These are phyloP conservation scores for Zenarchopterus dispar DNA, from an alignment of 2,797 vertebrate genomes.

Conservation along the genomic window DNA sequence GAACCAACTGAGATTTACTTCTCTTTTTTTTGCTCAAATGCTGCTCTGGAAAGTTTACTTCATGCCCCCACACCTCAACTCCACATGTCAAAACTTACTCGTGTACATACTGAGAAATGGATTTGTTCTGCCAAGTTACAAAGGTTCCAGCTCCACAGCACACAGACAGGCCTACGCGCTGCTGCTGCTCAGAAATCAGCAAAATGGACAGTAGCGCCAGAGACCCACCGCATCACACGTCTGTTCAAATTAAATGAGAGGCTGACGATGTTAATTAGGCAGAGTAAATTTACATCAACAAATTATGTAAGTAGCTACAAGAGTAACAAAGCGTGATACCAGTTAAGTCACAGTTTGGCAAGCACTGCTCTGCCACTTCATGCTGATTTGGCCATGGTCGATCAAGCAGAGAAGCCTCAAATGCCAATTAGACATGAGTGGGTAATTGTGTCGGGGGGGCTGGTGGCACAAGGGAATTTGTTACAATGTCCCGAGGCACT, in stretches of 20 bases:
- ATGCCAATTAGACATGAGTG: conserved; percentile 87
- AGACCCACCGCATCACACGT: conserved; percentile 74
- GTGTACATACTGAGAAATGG: conserved; percentile 41
- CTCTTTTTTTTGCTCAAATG: conserved; percentile 62
- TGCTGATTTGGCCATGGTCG: conserved; percentile 82
- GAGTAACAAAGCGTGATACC: conserved; percentile 85
- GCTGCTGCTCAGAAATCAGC: conserved; percentile 55
- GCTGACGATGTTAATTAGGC: conserved; percentile 85
- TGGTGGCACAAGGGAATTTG: conserved; percentile 82
- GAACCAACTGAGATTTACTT: conserved; percentile 50
- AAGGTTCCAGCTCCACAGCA: conserved; percentile 27
- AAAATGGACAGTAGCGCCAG: conserved; percentile 67
- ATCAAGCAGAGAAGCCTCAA: conserved; percentile 84
- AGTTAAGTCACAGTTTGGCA: conserved; percentile 86
- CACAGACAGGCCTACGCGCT: conserved; percentile 40
- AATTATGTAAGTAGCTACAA: conserved; percentile 84
- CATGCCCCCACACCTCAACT: conserved; percentile 16
- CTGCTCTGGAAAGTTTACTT: conserved; percentile 68
- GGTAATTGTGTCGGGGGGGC: conserved; percentile 85
- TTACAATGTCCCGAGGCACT: conserved; percentile 83
- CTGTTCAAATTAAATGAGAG: conserved; percentile 81
- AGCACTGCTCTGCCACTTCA: conserved; percentile 83
- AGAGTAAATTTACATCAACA: conserved; percentile 84
- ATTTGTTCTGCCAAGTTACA: conserved; percentile 60
- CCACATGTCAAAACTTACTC: conserved; percentile 35